Evolutionary conservation across 2,113 vertebrate genomes (phyloP).

Genomic region (Diphyllodes magnificus): DNA sequence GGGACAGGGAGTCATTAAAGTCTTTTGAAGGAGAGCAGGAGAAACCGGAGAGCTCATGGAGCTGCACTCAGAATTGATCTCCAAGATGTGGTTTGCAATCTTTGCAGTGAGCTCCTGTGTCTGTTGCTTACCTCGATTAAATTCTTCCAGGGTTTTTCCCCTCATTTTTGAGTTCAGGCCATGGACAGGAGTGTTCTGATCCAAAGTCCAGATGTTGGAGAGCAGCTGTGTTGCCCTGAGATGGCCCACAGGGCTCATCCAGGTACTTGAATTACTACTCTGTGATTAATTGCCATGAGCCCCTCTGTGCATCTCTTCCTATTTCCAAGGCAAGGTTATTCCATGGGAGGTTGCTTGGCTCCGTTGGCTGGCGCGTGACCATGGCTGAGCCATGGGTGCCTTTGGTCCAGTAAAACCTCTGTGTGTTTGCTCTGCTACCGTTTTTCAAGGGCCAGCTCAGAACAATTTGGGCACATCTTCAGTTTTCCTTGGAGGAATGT

Average conservation of each 20-base stretch:
- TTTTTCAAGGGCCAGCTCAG: not conserved
- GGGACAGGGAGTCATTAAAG: not conserved
- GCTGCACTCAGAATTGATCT: not conserved
- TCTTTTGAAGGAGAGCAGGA: not conserved
- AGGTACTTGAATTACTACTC: not conserved
- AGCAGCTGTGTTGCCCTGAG: not conserved
- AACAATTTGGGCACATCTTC: not conserved
- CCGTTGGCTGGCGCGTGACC: fast-evolving
- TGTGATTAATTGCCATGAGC: not conserved
- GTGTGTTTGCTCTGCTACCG: not conserved
- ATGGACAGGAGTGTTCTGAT: not conserved
- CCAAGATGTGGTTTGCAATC: not conserved
- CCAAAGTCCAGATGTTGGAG: not conserved
- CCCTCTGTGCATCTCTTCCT: not conserved
- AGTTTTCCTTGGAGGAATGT: not conserved
- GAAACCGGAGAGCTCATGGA: not conserved
- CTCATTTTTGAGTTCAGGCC: not conserved
- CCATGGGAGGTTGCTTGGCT: not conserved
- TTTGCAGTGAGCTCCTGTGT: not conserved
- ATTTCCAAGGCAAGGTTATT: not conserved
- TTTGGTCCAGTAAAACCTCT: not conserved
- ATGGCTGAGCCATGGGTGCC: not conserved
- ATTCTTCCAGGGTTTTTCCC: not conserved
- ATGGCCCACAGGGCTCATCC: not conserved
- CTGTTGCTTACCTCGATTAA: not conserved